phyloP scores from a whole-genome alignment of 2,888 invertebrate species.

The Folsomia manolachei region DNA sequence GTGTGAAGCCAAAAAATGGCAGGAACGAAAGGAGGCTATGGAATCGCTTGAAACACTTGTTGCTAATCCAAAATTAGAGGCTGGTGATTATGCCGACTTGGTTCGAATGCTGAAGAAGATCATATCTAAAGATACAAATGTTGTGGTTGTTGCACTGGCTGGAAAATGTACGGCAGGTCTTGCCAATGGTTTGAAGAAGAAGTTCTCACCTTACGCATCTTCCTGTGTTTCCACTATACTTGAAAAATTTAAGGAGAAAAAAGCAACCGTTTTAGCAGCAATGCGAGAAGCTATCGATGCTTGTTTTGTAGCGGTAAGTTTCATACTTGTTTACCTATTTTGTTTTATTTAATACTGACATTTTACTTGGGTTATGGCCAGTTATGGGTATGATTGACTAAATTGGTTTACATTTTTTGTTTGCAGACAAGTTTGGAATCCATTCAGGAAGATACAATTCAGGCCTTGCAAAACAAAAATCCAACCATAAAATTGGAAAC shows the following conservation, averaged over 20 bases:
- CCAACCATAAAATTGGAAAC: conserved; percentile 86
- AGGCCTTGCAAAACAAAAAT: conserved; percentile 86
- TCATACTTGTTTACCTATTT: too few relatives aligned
- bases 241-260: conserved; percentile 98
- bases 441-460: conserved; percentile 79
- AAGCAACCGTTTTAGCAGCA: conserved; percentile 79
- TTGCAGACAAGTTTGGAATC: conserved; percentile 73
- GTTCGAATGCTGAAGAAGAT: conserved; percentile 82
- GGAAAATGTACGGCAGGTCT: conserved; percentile 78
- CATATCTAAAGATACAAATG: conserved; percentile 90
- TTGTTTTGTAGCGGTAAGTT: conserved; percentile 71
- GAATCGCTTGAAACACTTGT: conserved; percentile 77
- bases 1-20: conserved; percentile 93
- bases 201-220: conserved; percentile 79
- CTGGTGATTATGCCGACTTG: conserved; percentile 88
- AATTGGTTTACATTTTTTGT: too few relatives aligned
- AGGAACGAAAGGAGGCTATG: conserved; percentile 87
- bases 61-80: conserved; percentile 75
- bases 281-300: conserved; percentile 88
- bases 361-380: background rate
- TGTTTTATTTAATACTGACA: background rate
- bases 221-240: conserved; percentile 73
- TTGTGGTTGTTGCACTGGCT: conserved; percentile 83
- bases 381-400: too few relatives aligned
- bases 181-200: conserved; percentile 80